Evolutionary conservation across 2,113 vertebrate genomes (phyloP).

Genomic region (Lamprotornis superbus): DNA sequence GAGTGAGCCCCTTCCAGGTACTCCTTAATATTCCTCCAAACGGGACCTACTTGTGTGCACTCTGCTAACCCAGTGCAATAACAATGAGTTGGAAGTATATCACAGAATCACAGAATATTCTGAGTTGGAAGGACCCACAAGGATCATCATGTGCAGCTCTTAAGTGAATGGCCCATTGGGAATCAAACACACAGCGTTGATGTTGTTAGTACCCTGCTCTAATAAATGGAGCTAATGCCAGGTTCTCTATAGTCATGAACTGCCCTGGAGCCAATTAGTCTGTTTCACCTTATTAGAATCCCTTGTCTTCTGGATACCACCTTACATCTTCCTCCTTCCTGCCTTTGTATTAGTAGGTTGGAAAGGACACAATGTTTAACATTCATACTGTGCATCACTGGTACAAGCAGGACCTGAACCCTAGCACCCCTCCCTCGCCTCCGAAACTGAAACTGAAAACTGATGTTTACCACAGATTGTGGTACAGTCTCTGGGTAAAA

Average conservation of each 20-base stretch:
- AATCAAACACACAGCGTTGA: not conserved
- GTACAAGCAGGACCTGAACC: not conserved
- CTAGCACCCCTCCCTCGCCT: not conserved
- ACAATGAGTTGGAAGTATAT: not conserved
- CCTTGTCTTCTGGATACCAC: not conserved
- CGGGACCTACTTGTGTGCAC: not conserved
- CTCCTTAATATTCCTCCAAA: not conserved
- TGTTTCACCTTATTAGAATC: not conserved
- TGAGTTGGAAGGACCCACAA: not conserved
- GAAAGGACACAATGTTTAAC: not conserved
- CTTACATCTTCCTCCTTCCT: not conserved
- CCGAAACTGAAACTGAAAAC: not conserved
- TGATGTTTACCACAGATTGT: not conserved
- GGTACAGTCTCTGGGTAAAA: not conserved
- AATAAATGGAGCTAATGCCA: accelerated
- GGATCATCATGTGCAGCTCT: accelerated
- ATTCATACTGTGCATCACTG: not conserved
- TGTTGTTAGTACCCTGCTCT: not conserved
- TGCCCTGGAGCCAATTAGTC: not conserved
- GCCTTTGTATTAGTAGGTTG: not conserved
- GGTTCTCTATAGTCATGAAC: not conserved
- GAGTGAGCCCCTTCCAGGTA: not conserved
- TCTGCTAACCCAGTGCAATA: not conserved
- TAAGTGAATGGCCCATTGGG: not conserved
- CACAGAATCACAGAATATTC: not conserved